Evolutionary conservation across 2,888 invertebrate genomes (phyloP).

Genomic region (Epirrhoe tristata): DNA sequence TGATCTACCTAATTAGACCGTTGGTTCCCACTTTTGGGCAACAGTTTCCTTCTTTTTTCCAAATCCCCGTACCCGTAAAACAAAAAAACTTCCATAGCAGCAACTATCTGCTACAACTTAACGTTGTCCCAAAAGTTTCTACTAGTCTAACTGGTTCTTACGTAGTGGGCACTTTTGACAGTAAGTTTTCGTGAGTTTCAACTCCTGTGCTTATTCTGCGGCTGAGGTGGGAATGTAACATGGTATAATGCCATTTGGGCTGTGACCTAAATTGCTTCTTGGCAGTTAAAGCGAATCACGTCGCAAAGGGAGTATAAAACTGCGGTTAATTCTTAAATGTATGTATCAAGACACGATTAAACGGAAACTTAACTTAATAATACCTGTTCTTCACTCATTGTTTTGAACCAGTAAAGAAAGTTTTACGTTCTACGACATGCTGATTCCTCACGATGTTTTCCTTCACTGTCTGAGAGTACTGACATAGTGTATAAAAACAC

Average conservation of each 20-base stretch:
- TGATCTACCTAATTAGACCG: too few relatives aligned
- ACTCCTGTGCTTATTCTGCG: conserved; percentile 9
- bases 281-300: conserved; percentile 73
- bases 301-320: conserved; percentile 71
- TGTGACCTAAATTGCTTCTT: conserved; percentile 69
- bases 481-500: too few relatives aligned
- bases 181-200: conserved; percentile 4
- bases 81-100: too few relatives aligned
- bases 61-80: too few relatives aligned
- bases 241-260: conserved; percentile 67
- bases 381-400: too few relatives aligned
- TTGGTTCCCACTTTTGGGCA: too few relatives aligned
- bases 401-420: too few relatives aligned
- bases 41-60: too few relatives aligned
- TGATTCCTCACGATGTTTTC: too few relatives aligned
- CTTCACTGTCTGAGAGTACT: too few relatives aligned
- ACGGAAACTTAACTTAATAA: not conserved
- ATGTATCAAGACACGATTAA: conserved; percentile 1
- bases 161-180: not conserved
- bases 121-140: not conserved
- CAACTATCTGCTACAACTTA: too few relatives aligned
- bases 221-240: conserved; percentile 36
- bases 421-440: too few relatives aligned
- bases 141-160: not conserved
- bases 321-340: conserved; percentile 61